Conservation (phyloP, 1,140 invertebrate genomes). For the Papilio dardanus region DNA sequence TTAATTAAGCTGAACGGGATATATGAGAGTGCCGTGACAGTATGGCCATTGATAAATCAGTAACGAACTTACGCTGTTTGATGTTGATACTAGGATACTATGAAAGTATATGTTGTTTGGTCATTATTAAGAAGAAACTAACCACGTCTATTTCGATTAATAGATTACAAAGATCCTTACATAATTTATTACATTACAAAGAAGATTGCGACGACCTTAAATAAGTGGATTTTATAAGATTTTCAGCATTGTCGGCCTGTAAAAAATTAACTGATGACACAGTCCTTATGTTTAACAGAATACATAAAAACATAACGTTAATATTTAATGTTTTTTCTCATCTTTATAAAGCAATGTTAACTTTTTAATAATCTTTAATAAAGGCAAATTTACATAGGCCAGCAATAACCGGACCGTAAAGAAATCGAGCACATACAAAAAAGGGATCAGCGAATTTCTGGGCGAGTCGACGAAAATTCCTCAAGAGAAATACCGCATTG, state of each 20-base stretch:
- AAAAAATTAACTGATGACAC: neutral
- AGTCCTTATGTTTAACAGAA: neutral
- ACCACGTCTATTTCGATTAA: no score
- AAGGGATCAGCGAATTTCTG: slow-evolving; percentile 25
- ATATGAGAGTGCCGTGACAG: slow-evolving; percentile 45
- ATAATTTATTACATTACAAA: no score
- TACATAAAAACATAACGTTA: neutral
- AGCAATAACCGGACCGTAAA: slow-evolving; percentile 18
- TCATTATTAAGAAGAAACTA: no score
- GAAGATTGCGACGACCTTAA: no score
- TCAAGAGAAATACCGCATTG: slow-evolving; percentile 30
- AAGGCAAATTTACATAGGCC: slow-evolving; percentile 16
- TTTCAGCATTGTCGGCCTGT: no score
- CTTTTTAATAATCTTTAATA: slow-evolving; percentile 25
- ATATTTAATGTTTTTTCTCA: neutral
- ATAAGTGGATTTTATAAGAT: no score
- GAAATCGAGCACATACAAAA: slow-evolving; percentile 21
- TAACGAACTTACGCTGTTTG: slow-evolving; percentile 37
- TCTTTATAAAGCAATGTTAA: neutral
- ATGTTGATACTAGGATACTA: neutral
- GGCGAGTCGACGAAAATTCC: slow-evolving; percentile 30
- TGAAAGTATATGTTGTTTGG: neutral
- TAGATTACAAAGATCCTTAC: no score
- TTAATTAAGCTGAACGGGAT: slow-evolving; percentile 55
- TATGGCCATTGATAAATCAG: slow-evolving; percentile 56